Conservation (phyloP, 1,140 invertebrate species). For the Drosophila orosa region DNA sequence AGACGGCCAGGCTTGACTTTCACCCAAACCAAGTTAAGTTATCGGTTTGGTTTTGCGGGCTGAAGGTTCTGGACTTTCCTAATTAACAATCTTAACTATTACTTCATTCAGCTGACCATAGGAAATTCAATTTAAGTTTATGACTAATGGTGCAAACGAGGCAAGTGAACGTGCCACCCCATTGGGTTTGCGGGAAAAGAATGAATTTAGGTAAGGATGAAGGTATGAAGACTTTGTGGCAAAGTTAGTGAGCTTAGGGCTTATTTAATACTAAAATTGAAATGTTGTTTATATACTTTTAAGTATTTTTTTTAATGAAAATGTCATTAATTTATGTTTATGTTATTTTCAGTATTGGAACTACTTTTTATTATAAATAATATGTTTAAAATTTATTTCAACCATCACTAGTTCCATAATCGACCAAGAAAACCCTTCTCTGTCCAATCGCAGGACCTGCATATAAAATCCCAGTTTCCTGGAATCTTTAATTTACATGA, state of each 20-base stretch:
- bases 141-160: conserved; percentile 22
- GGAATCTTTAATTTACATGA: conserved; percentile 40
- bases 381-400: background rate
- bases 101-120: conserved; percentile 20
- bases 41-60: conserved; percentile 8
- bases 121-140: conserved; percentile 58
- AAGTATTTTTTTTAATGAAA: too few relatives aligned
- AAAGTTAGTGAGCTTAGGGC: background rate
- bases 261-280: background rate
- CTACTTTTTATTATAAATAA: background rate
- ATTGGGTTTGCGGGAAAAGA: background rate
- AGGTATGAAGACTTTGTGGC: background rate
- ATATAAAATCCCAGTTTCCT: conserved; percentile 13
- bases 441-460: background rate
- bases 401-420: background rate
- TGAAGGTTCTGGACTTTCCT: conserved; percentile 25
- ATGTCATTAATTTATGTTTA: too few relatives aligned
- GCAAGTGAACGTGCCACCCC: conserved; percentile 7
- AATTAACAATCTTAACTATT: conserved; percentile 58
- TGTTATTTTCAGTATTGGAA: background rate
- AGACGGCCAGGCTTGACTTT: conserved; percentile 52
- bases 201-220: background rate
- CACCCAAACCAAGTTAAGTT: conserved; percentile 47
- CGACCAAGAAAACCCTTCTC: background rate
- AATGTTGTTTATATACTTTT: too few relatives aligned